phyloP scores from a whole-genome alignment of 2,797 vertebrate genomes.

The Sebastes glaucus region DNA sequence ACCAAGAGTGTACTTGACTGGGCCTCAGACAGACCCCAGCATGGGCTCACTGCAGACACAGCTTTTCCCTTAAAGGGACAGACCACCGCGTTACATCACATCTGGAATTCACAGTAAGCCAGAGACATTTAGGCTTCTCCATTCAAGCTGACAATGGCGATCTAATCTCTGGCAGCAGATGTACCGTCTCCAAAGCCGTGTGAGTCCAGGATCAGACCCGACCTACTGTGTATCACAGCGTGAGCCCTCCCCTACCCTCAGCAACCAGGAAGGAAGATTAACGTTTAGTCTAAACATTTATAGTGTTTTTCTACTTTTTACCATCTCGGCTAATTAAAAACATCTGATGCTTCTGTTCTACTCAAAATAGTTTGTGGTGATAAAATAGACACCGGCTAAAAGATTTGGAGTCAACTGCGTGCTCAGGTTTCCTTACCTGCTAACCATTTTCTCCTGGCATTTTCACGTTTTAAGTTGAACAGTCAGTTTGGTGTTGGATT shows the following conservation, averaged over 20 bases:
- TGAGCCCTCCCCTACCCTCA: constrained; percentile 20
- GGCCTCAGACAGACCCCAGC: constrained; percentile 48
- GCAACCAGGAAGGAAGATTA: constrained; percentile 42
- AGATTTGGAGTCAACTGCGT: background rate
- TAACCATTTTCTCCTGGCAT: background rate
- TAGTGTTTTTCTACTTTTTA: background rate
- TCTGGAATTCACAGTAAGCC: constrained; percentile 52
- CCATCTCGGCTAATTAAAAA: background rate
- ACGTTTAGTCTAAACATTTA: constrained; percentile 11
- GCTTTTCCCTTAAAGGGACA: constrained; percentile 61
- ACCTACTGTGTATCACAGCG: constrained; percentile 37
- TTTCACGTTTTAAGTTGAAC: background rate
- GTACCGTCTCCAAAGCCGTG: constrained; percentile 43
- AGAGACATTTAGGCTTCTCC: constrained; percentile 47
- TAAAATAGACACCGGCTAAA: background rate
- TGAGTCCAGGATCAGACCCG: constrained; percentile 38
- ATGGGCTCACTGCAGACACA: constrained; percentile 32
- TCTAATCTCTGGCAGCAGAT: constrained; percentile 63
- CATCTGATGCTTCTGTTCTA: background rate
- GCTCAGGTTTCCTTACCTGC: background rate
- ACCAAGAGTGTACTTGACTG: constrained; percentile 27
- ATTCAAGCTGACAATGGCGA: constrained; percentile 49
- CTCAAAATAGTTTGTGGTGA: background rate
- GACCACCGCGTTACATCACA: constrained; percentile 58
- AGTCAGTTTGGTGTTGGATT: background rate